Conservation (phyloP, 1,140 invertebrate species). For the Drosophila kanapiae region DNA sequence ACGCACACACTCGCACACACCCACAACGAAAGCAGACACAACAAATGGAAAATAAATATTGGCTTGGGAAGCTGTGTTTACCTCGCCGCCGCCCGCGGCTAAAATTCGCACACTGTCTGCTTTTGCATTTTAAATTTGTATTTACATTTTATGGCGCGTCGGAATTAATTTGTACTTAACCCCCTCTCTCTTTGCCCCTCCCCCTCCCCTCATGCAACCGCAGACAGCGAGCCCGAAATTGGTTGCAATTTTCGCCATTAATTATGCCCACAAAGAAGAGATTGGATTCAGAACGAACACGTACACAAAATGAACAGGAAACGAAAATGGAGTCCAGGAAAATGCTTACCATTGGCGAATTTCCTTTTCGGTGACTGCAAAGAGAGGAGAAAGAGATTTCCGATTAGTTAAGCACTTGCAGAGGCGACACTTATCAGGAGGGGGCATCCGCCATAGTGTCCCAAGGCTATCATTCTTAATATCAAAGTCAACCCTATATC, state of each 20-base stretch:
- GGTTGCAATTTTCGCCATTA: slow-evolving; percentile 11
- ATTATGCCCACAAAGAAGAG: slow-evolving; percentile 15
- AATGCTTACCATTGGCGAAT: slow-evolving; percentile 92
- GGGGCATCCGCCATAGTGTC: slow-evolving; percentile 9
- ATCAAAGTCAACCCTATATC: slow-evolving; percentile 29
- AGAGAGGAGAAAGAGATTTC: slow-evolving; percentile 15
- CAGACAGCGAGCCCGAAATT: slow-evolving; percentile 13
- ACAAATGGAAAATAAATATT: slow-evolving; percentile 51
- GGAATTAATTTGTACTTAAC: slow-evolving; percentile 26
- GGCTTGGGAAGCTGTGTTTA: slow-evolving; percentile 19
- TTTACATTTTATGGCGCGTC: slow-evolving; percentile 23
- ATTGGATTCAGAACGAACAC: background rate
- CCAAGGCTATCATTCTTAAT: slow-evolving; percentile 39
- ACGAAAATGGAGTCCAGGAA: background rate
- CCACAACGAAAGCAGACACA: slow-evolving; percentile 2
- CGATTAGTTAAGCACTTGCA: slow-evolving; percentile 33
- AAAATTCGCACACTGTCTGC: slow-evolving; percentile 4
- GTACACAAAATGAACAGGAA: background rate
- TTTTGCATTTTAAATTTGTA: slow-evolving; percentile 30
- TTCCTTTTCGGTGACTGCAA: slow-evolving; percentile 93
- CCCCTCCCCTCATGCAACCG: background rate
- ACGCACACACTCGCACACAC: slow-evolving; percentile 3
- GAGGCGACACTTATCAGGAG: slow-evolving; percentile 25
- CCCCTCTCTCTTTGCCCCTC: background rate
- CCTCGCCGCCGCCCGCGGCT: slow-evolving; percentile 9